A percentile compares a stretch with the other conserved stretches of the same genome.
Evolutionary conservation across 2,888 invertebrate species (phyloP).

Genomic region (Rhodophaea formosa): DNA sequence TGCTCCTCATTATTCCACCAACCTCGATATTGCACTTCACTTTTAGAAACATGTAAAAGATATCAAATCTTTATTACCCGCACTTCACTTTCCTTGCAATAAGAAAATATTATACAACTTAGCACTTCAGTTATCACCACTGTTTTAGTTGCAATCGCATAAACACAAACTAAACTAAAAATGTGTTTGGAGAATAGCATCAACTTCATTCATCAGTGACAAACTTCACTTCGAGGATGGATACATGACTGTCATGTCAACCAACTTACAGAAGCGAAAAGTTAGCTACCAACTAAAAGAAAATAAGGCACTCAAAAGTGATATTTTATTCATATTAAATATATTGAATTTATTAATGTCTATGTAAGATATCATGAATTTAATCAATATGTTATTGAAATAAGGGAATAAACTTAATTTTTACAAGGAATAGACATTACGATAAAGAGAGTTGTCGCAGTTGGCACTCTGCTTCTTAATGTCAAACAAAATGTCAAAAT

Average conservation of each 20-base stretch:
- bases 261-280: no score
- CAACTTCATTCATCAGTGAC: slow-evolving; percentile 14
- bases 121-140: slow-evolving; percentile 34
- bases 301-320: no score
- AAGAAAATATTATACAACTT: slow-evolving; percentile 30
- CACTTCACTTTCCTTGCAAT: slow-evolving; percentile 35
- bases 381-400: no score
- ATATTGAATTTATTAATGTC: no score
- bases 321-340: no score
- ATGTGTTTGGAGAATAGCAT: slow-evolving; percentile 40
- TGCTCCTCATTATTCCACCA: slow-evolving; percentile 66
- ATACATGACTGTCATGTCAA: background rate
- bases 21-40: slow-evolving; percentile 68
- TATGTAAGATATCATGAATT: no score
- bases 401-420: no score
- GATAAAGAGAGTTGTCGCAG: no score
- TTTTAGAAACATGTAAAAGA: slow-evolving; percentile 57
- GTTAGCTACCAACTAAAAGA: no score
- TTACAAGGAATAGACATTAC: no score
- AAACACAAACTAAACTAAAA: slow-evolving; percentile 66
- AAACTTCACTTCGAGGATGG: background rate
- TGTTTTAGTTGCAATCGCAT: slow-evolving; percentile 47
- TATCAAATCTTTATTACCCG: slow-evolving; percentile 25
- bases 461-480: no score
- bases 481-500: background rate